Conservation (phyloP, 2,888 invertebrate genomes). For the Drosophila anceps region DNA sequence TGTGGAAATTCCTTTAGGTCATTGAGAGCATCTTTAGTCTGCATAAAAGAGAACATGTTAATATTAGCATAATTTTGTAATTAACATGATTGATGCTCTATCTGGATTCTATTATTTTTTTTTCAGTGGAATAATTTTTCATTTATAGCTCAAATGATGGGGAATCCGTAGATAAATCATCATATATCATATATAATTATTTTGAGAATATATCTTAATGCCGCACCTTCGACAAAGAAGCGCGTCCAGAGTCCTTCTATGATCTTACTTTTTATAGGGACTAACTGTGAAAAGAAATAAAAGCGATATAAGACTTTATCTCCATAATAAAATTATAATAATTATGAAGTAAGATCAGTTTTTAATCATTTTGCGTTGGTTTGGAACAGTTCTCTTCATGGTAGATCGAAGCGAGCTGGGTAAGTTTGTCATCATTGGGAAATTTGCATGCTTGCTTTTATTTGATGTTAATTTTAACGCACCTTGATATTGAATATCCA, state of each 20-base stretch:
- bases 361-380: constrained; percentile 44
- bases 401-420: constrained; percentile 78
- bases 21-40: neutral
- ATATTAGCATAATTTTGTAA: neutral
- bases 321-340: neutral
- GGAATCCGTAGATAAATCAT: constrained; percentile 43
- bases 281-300: neutral
- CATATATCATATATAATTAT: neutral
- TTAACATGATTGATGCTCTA: too few relatives aligned
- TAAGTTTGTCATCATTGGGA: constrained; percentile 58
- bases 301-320: neutral
- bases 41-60: neutral
- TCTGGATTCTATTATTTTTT: neutral
- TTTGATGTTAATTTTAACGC: neutral
- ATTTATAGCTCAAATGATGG: constrained; percentile 34
- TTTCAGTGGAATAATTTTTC: constrained; percentile 20
- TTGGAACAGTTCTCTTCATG: constrained; percentile 76
- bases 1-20: neutral
- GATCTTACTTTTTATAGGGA: too few relatives aligned
- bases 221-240: neutral
- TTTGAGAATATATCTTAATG: neutral
- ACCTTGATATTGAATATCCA: neutral
- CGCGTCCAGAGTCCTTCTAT: neutral
- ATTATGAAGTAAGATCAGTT: constrained; percentile 17
- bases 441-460: neutral